Evolutionary conservation across 2,888 invertebrate genomes (phyloP), one percentile per base, ranked within the genome.

Genomic region (Adelognathus sp.): DNA sequence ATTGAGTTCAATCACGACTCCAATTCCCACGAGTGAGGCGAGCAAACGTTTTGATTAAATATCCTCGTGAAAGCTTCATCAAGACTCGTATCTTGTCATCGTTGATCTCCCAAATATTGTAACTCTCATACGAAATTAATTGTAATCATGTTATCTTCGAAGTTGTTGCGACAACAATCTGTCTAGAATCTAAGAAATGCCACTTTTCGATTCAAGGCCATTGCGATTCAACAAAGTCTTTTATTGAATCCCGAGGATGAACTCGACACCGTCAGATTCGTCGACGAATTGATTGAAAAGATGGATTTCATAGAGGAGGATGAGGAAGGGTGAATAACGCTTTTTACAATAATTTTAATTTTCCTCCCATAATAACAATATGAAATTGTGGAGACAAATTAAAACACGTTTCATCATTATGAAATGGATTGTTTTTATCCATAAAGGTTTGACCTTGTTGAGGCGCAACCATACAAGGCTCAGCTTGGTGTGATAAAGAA

Each of bases 171-270:
- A n/a, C n/a, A n/a, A n/a, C n/a, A n/a, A n/a, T n/a, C n/a, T n/a
- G n/a, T n/a, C n/a, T n/a, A n/a, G n/a, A 61, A 36, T 36, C n/a
- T 74, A 41, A 31, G 27, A n/a, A 67, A 39, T 50, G 31, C 76
- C 56, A 56, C 41, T 39, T 58, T 39, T 76, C 76, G 9, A 46
- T 87, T 87, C 56, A 92, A 94, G 92, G 92, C 93, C 70, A 87
- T 93, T 54, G 95, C 95, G 9, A 92, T 95, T 27, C 92, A 93
- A 66, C 92, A 94, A 81, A 93, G 93, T 79, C 86, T 94, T 16
- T 82, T 89, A 46, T 84, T 88, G 50, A 89, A 93, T 86, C 92
- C 93, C 0, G 87, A 88, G 1, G 89, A 91, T 41, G 85, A 90
- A 61, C 88, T 94, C 4, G 92, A 95, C 88, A 84, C 90, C 16